These are phyloP conservation scores for Prolemur simus DNA, from an alignment of 2,113 vertebrate genomes.

Conservation along the genomic window DNA sequence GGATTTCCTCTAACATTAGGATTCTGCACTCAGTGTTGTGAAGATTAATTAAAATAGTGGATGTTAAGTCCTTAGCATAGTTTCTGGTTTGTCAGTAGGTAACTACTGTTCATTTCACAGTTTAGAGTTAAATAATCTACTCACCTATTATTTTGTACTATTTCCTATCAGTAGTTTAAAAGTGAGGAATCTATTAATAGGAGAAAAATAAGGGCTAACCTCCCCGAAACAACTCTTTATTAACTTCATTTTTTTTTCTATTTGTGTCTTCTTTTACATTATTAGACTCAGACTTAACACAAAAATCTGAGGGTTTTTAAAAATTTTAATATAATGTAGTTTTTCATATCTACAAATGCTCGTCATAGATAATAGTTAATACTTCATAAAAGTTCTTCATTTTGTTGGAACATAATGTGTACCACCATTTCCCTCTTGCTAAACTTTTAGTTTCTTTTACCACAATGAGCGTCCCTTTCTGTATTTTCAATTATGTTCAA, in stretches of 20 bases:
- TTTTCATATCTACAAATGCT: constrained; percentile 8
- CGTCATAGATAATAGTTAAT: background rate
- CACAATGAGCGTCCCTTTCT: background rate
- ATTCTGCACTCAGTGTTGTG: background rate
- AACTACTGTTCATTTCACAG: background rate
- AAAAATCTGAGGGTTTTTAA: background rate
- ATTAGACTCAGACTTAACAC: background rate
- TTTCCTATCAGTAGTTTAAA: constrained; percentile 28
- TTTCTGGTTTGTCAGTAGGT: constrained; percentile 15
- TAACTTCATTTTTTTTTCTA: background rate
- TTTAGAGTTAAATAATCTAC: background rate
- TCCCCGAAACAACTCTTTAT: background rate
- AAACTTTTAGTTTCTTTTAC: constrained; percentile 12
- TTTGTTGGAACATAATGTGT: background rate
- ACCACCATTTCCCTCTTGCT: constrained; percentile 1
- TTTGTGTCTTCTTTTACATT: background rate
- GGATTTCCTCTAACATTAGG: background rate
- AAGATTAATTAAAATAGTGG: background rate
- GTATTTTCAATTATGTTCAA: background rate
- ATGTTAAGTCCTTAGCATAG: background rate
- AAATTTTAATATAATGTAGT: background rate
- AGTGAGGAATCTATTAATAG: background rate
- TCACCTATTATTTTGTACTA: background rate
- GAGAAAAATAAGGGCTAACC: background rate
- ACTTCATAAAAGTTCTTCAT: background rate